A percentile compares a stretch with the other conserved stretches of the same genome.
phyloP scores from a whole-genome alignment of 2,888 invertebrate species.

The Himalopsyche kuldschensis region DNA sequence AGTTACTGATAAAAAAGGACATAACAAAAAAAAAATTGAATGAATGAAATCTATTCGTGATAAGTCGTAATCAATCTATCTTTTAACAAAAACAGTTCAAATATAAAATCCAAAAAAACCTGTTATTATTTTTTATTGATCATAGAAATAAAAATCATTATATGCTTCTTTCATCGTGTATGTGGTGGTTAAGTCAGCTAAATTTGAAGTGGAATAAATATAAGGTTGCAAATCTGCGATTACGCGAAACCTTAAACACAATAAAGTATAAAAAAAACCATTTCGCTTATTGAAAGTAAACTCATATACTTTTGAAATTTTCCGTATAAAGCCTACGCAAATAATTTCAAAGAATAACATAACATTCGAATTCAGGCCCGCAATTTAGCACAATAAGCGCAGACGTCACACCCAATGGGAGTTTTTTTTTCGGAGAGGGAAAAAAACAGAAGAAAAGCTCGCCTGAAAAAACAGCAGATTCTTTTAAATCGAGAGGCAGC shows the following conservation, averaged over 20 bases:
- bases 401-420: neutral
- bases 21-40: too few relatives aligned
- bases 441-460: neutral
- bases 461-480: conserved; percentile 16
- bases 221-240: neutral
- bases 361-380: neutral
- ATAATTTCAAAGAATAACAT: neutral
- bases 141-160: too few relatives aligned
- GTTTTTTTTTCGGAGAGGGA: neutral
- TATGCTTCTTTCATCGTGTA: too few relatives aligned
- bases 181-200: too few relatives aligned
- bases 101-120: too few relatives aligned
- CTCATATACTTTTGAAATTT: neutral
- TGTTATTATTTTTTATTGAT: too few relatives aligned
- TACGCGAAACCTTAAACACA: neutral
- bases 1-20: too few relatives aligned
- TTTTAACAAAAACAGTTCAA: too few relatives aligned
- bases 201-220: neutral
- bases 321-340: neutral
- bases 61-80: too few relatives aligned
- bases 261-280: neutral
- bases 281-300: neutral
- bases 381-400: neutral
- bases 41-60: too few relatives aligned
- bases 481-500: conserved; percentile 9